Conservation (phyloP, 2,797 vertebrate genomes). For the Poecilia velifera region DNA sequence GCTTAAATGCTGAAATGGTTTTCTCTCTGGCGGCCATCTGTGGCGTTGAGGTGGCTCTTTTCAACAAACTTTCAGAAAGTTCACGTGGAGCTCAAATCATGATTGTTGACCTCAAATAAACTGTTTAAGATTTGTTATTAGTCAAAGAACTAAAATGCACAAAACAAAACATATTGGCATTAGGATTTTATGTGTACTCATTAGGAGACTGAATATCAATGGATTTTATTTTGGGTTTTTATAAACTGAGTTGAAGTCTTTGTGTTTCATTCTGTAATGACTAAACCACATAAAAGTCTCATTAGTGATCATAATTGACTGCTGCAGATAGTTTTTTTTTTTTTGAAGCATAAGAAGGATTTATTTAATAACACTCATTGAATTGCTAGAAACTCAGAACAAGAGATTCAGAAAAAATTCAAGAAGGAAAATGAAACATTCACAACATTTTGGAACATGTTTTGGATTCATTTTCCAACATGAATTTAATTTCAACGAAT, state of each 20-base stretch:
- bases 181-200: neutral
- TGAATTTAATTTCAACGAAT: neutral
- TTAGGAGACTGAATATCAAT: neutral
- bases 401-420: neutral
- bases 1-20: conserved; percentile 7
- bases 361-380: neutral
- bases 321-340: neutral
- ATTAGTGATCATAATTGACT: neutral
- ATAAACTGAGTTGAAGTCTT: neutral
- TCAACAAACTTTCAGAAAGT: conserved; percentile 4
- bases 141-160: neutral
- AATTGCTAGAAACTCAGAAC: neutral
- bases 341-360: neutral
- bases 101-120: neutral
- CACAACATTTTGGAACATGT: neutral
- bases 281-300: neutral
- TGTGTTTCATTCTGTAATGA: neutral
- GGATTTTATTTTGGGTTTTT: neutral
- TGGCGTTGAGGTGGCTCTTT: neutral
- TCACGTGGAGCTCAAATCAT: neutral
- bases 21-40: conserved; percentile 32
- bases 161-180: neutral
- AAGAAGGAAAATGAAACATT: neutral
- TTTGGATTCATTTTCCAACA: neutral
- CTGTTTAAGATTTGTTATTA: neutral